Base-by-base conservation (phyloP, 2,888 invertebrate genomes). In the Electrophaes corylata region DNA sequence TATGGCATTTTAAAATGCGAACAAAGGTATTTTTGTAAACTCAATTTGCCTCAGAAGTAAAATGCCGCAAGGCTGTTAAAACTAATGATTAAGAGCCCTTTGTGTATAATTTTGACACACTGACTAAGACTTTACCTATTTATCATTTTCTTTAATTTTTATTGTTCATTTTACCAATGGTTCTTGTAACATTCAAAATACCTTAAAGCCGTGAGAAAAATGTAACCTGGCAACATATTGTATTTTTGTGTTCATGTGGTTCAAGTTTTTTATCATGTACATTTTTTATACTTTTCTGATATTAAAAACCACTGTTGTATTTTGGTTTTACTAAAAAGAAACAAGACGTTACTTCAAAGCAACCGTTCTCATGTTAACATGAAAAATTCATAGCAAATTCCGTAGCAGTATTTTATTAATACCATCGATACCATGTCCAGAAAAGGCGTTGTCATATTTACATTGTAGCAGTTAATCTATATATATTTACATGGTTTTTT, bases 401-500 rank as follows among this genome's bases (percentile, higher is more conserved):
- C 11, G 18, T 10, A 18, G 26, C 14, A 18, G 26, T 18, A 3
- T 10, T 20, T 37, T 46, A 37, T 52, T 52, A 19, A 40, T 31
- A n/a, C 35, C 14, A 35, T 35, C 35, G 12, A 35, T 35, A 18
- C 20, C 46, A 46, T 14, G 49, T 46, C 33, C 53, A 29, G 33
- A 49, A 49, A 58, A 47, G 50, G 40, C n/a, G 23, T 31, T 33
- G 53, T 41, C 31, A 33, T 54, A 46, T 50, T 59, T 50, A 43
- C 48, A 49, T n/a, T 52, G 39, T 47, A 31, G 16, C 12, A 53
- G 29, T 45, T 52, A 49, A 51, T 48, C 29, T 57, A 52, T 44
- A 45, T 39, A 43, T 65, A 60, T 66, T 71, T 67, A 66, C 65
- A 66, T 48, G 10, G 26, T 2, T 60, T 47, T 56, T 66, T 61